Evolutionary conservation across 53 echinoderm and acorn worm genomes (phyloP), one percentile per base, ranked within the genome.

Genomic region (Stichopus horrens): DNA sequence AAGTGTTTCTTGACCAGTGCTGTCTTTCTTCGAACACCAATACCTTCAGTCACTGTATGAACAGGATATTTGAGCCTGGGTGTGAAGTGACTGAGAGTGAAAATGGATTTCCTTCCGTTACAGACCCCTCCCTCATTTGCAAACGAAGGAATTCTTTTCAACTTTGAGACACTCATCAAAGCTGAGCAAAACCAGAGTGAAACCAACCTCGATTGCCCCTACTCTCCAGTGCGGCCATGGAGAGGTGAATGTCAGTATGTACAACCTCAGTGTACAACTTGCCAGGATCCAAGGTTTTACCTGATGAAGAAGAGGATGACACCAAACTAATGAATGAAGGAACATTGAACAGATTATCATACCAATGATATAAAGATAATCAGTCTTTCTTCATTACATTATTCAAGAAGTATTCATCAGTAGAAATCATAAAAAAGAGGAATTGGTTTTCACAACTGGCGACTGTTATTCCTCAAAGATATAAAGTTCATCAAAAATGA

Each of bases 141-240:
- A 11, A 11, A 67, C 3, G 13, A 11, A 67, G 68, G n/a, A 37
- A 37, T 37, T 2, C 37, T 37, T 37, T 37, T 37, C 37, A 37
- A 37, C 0, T 37, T 37, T 37, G 37, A 37, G 37, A 37, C 37
- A 37, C 37, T 1, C 37, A 37, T 37, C 37, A 37, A 37, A 37
- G 2, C 2, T 37, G 37, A 37, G 37, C 2, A 37, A 37, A 13
- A 63, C 7, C 63, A 0, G 63, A 63, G 71, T 0, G 71, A 1
- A 53, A 85, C 87, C 6, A 4, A 87, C 87, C 87, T 75, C 74
- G 54, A 55, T 87, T 54, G 22, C 55, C 14, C 75, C 87, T 75
- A 75, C 87, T 87, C 53, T 87, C 87, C 23, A 87, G 87, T 16
- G 87, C 87, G 56, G 87, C 87, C 87, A 87, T 87, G 54, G 87